These are phyloP conservation scores for Scytalopus superciliaris DNA, from an alignment of 2,113 vertebrate genomes.

Conservation along the genomic window DNA sequence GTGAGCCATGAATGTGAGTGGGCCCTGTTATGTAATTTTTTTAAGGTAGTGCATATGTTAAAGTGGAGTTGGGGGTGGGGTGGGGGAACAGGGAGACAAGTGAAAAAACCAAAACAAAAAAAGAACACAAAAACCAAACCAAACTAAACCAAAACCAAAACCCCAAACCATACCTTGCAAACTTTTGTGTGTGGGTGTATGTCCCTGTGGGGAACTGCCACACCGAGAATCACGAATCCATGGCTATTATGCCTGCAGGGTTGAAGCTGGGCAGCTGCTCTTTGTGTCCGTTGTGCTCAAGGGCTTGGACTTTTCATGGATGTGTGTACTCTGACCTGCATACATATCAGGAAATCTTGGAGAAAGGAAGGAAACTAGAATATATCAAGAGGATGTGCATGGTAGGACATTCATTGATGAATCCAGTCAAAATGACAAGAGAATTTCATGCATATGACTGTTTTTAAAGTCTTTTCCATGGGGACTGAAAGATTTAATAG, in stretches of 20 bases:
- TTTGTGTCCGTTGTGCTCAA: slow-evolving; percentile 38
- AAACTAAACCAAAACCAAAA: not conserved
- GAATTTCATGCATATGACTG: not conserved
- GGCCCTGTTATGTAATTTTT: not conserved
- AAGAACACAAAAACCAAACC: too few species aligned
- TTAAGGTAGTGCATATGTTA: not conserved
- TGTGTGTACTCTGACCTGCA: slow-evolving; percentile 24
- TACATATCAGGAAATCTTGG: not conserved
- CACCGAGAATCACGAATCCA: not conserved
- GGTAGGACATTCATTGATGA: not conserved
- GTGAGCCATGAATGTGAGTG: not conserved
- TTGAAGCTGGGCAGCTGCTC: slow-evolving; percentile 21
- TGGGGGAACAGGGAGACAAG: too few species aligned
- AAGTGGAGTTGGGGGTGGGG: not conserved
- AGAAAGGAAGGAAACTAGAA: not conserved
- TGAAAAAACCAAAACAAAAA: not conserved
- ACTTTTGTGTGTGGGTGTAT: slow-evolving; percentile 28
- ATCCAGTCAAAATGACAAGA: not conserved
- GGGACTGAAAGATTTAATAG: not conserved
- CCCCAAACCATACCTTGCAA: not conserved
- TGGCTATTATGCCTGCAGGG: not conserved
- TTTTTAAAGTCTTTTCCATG: not conserved
- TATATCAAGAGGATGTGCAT: not conserved
- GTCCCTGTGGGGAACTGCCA: slow-evolving; percentile 1
- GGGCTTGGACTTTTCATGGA: not conserved